phyloP scores from a whole-genome alignment of 2,113 vertebrate genomes.

The Cephalopholis sonnerati region DNA sequence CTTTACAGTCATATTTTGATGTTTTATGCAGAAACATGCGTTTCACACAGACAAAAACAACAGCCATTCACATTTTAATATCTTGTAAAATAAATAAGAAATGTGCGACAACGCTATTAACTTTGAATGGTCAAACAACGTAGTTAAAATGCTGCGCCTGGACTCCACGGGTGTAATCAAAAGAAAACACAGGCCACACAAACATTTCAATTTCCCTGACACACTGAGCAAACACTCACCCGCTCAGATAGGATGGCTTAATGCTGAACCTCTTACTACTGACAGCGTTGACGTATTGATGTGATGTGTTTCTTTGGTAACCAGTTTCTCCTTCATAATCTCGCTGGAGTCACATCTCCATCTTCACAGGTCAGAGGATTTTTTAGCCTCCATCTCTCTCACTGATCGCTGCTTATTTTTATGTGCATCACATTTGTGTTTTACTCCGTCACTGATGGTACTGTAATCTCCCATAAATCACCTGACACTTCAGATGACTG shows the following conservation, averaged over 20 bases:
- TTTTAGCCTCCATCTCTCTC: background rate
- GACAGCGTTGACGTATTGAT: background rate
- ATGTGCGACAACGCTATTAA: background rate
- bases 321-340: background rate
- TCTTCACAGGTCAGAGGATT: background rate
- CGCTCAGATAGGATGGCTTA: background rate
- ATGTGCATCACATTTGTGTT: background rate
- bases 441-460: background rate
- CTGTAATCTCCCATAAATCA: background rate
- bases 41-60: background rate
- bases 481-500: background rate
- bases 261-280: background rate
- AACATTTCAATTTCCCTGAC: conserved; percentile 4
- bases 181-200: conserved; percentile 3
- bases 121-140: background rate
- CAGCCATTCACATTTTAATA: conserved; percentile 1
- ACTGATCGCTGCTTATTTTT: background rate
- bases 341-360: background rate
- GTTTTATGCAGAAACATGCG: conserved; percentile 34
- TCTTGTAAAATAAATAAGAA: conserved; percentile 11
- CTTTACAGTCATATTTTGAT: conserved; percentile 35
- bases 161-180: background rate
- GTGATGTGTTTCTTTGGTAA: conserved; percentile 1
- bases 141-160: background rate
- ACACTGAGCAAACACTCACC: background rate